Evolutionary conservation across 1,140 invertebrate species (phyloP), one percentile per base, ranked within the genome.

Genomic region (Drosophila pectinifera): DNA sequence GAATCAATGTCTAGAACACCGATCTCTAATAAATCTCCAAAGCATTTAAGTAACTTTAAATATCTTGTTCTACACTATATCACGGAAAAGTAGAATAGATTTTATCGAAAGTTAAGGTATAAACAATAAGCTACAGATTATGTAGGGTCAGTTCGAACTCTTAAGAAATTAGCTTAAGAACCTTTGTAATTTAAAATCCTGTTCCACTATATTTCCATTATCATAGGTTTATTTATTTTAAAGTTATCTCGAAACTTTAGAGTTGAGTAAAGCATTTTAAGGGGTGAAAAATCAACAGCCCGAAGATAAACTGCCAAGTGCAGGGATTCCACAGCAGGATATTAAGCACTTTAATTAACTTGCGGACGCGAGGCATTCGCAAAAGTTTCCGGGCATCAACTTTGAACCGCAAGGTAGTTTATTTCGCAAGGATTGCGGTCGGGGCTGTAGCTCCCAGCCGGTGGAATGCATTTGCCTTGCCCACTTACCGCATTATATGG

Each of bases 271-370:
- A 11, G 13, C 18, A 14, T 13, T 28, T 34, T 39, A 16, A 53
- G 18, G 18, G 41, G 6, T 28, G 13, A 26, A 62, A 73, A 68
- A 69, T 73, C 67, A 82, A 78, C 43, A 53, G 36, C 42, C 54
- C 36, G 14, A 38, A 70, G 69, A 64, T 83, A 78, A 70, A 59
- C 57, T 67, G 53, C 42, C 61, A 76, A 34, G 41, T 63, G 58
- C 46, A 58, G 51, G 57, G 61, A 63, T 63, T 63, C 67, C 68
- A 41, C 45, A 48, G 57, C 72, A 46, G 63, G 72, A 64, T 79
- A 85, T 83, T 77, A 89, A 90, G 85, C 69, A 89, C 80, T 89
- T 89, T 89, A 89, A 89, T 89, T 89, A 89, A 89, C 84, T 84
- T 85, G 85, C 80, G 81, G 84, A 89, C 79, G 83, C 75, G 65